Percentiles rank a stretch among this genome's conserved stretches.
phyloP scores from a whole-genome alignment of 1,140 invertebrate genomes.

The Drosophila sechellia region DNA sequence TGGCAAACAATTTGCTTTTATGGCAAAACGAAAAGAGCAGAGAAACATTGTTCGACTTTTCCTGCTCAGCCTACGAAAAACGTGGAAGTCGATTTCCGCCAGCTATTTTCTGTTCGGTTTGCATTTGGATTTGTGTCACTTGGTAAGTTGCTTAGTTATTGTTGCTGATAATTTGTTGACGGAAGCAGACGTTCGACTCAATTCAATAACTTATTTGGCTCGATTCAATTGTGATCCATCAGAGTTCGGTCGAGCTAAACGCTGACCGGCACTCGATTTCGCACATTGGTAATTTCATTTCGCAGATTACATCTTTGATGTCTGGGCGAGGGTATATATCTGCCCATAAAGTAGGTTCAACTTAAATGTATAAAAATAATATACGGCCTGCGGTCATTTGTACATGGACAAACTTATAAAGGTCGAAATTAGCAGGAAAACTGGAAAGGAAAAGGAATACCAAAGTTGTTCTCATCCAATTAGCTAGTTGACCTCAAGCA shows the following conservation, averaged over 20 bases:
- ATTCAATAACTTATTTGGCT: conserved; percentile 63
- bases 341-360: not conserved
- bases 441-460: conserved; percentile 4
- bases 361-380: conserved; percentile 33
- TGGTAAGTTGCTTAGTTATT: conserved; percentile 55
- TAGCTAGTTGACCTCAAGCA: conserved; percentile 19
- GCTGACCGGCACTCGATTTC: conserved; percentile 53
- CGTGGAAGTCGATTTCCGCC: conserved; percentile 40
- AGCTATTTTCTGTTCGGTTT: conserved; percentile 4
- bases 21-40: conserved; percentile 55
- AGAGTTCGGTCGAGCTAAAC: conserved; percentile 34
- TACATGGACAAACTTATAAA: not conserved
- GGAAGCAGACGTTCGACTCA: conserved; percentile 50
- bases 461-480: conserved; percentile 41
- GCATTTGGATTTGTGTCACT: conserved; percentile 43
- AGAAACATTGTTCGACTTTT: conserved; percentile 26
- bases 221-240: conserved; percentile 53
- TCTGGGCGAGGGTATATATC: not conserved
- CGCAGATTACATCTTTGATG: conserved; percentile 12
- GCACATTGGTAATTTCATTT: conserved; percentile 50
- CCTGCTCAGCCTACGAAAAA: not conserved
- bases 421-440: conserved; percentile 12
- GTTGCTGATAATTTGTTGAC: conserved; percentile 63
- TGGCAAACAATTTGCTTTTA: conserved; percentile 75
- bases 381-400: conserved; percentile 12